Base-by-base conservation (phyloP, 1,140 invertebrate species). In the Saccostrea glomerata region DNA sequence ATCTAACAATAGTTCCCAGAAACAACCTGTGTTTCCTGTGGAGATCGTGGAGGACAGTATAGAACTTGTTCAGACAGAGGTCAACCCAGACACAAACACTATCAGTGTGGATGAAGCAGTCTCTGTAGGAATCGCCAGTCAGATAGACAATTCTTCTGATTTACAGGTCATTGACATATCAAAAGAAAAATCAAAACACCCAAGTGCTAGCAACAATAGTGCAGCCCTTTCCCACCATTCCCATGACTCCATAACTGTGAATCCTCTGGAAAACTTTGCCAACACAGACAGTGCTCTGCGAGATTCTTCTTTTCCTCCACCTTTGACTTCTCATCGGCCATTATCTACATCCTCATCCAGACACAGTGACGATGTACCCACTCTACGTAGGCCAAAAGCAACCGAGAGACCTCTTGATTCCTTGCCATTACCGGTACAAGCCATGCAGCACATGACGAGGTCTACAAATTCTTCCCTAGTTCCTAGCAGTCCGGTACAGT, bases 31-130 rank as follows among this genome's bases (percentile, higher is more conserved):
- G 30, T 86, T 85, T 25, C 70, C 70, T 15, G 70, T 89, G 17
- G 86, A 89, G 73, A 87, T 89, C 0, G 83, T 87, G 20, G 89
- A 89, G 58, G 89, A 89, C 84, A 89, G 89, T 84, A 82, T 89
- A 47, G 89, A 89, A 87, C 82, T 89, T 36, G 86, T 89, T 54
- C 89, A 89, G 47, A 89, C 83, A 86, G 89, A 84, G 30, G 25
- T 77, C 25, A 56, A 55, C 12, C 55, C 70, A 47, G 54, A 82
- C 25, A 77, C 70, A 30, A 54, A 86, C 11, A 47, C 82, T 47
- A 60, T 85, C 7, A 85, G 56, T 36, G n/a, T 63, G 17, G 56
- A 89, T 54, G 84, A 86, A 54, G 73, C 84, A 73, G 89, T 90
- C 13, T 82, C 89, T 2, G 85, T 90, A 5, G 87, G 85, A 1